Evolutionary conservation across 2,797 vertebrate genomes (phyloP).

Genomic region (Peromyscus eremicus): DNA sequence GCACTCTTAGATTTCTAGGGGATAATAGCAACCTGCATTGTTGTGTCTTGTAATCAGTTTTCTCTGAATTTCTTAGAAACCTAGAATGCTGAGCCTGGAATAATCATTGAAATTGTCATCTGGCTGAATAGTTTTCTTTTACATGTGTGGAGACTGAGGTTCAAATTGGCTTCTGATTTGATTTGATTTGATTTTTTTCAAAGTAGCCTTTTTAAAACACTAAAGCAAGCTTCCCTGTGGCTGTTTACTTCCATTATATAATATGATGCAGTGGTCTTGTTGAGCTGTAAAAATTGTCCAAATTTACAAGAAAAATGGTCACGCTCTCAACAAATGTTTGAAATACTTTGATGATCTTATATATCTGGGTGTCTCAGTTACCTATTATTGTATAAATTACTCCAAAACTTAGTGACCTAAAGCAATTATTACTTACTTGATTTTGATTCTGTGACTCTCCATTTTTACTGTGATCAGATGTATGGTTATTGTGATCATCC

Average conservation of each 20-base stretch:
- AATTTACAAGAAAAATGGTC: slow-evolving; percentile 36
- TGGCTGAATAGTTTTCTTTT: slow-evolving; percentile 32
- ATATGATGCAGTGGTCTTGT: not conserved
- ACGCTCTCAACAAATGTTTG: not conserved
- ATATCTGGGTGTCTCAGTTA: not conserved
- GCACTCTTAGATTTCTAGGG: not conserved
- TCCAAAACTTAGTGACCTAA: slow-evolving; percentile 21
- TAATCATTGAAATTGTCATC: slow-evolving; percentile 34
- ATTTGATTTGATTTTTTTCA: not conserved
- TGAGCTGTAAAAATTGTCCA: slow-evolving; percentile 47
- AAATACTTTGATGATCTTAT: not conserved
- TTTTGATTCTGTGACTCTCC: not conserved
- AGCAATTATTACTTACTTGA: not conserved
- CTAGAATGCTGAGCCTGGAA: slow-evolving; percentile 18
- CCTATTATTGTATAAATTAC: not conserved
- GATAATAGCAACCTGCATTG: not conserved
- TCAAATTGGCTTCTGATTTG: not conserved
- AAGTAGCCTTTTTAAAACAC: not conserved
- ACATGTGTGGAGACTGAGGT: slow-evolving; percentile 22
- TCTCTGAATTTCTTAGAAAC: slow-evolving; percentile 48
- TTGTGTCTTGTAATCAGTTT: slow-evolving; percentile 18
- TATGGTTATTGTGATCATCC: not conserved
- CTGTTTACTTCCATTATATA: slow-evolving; percentile 48
- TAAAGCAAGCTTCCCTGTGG: slow-evolving; percentile 24
- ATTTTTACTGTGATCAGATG: not conserved